Evolutionary conservation across 2,797 vertebrate genomes (phyloP), one percentile per base, ranked within the genome.

Genomic region (Diglossa cyanea): DNA sequence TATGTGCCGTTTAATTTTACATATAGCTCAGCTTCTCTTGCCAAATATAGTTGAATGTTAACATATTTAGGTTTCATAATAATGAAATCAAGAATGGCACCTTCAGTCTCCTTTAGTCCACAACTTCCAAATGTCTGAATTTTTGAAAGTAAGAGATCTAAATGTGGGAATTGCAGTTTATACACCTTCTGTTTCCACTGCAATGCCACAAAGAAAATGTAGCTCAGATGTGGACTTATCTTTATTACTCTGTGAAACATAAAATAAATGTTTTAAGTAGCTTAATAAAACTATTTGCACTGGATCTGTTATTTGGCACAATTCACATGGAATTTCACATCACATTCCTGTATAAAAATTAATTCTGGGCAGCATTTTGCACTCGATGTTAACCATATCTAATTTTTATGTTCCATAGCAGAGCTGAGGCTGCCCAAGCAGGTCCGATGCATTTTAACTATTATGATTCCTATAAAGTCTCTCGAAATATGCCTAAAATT

Each of bases 401-500:
- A 60, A 61, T 86, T 92, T 88, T 77, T 80, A 85, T n/a, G 28
- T 77, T 93, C 47, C 51, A 53, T 20, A 79, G 73, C n/a, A 77
- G 55, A 90, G 53, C 2, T 79, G 58, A 78, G 72, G 77, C 50
- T 88, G 85, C 61, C 82, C 93, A 82, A 65, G 85, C 30, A 66
- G 80, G 62, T 82, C 68, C 70, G 71, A 30, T 77, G 63, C 73
- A 53, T 85, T 79, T 91, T 83, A 80, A 84, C 53, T 88, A 92
- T 89, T 79, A 68, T 10, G 2, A 93, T 90, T 79, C 28, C 62
- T 65, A 85, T 40, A 91, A 95, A 93, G 60, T 67, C 73, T 90
- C 75, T 72, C 58, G 3, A 94, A 95, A 96, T 85, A 89, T 18
- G 58, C 62, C 54, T 65, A 79, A 80, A 95, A 96, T 89, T 91